A percentile compares a stretch with the other conserved stretches of the same genome.
phyloP scores from a whole-genome alignment of 2,888 invertebrate species.

The Andrena bicolor region DNA sequence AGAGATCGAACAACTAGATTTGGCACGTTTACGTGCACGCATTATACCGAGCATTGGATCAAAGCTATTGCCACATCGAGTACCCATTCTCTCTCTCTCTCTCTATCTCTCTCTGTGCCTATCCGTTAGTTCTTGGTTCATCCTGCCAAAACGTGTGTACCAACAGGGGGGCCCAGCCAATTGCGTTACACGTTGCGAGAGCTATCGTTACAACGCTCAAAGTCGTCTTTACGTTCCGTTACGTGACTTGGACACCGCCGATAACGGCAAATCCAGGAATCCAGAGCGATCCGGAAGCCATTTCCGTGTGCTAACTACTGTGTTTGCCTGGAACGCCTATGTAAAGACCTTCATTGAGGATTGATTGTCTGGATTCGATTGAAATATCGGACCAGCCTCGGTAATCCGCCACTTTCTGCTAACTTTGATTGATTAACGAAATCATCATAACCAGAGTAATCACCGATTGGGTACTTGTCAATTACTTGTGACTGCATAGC shows the following conservation, averaged over 20 bases:
- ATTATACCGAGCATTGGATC: slow-evolving; percentile 65
- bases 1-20: slow-evolving; percentile 70
- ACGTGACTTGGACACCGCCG: slow-evolving; percentile 64
- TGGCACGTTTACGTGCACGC: slow-evolving; percentile 69
- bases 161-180: slow-evolving; percentile 55
- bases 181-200: slow-evolving; percentile 66
- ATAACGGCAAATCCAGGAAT: slow-evolving; percentile 63
- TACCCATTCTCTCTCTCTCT: background rate
- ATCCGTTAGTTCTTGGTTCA: slow-evolving; percentile 63
- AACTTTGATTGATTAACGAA: background rate
- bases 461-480: background rate
- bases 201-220: slow-evolving; percentile 68
- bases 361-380: slow-evolving; percentile 40
- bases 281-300: slow-evolving; percentile 44
- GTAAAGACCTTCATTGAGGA: slow-evolving; percentile 51
- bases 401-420: background rate
- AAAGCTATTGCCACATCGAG: slow-evolving; percentile 62
- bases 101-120: background rate
- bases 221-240: slow-evolving; percentile 71
- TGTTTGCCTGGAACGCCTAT: slow-evolving; percentile 44
- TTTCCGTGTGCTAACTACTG: slow-evolving; percentile 45
- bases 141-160: slow-evolving; percentile 68
- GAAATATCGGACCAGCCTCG: slow-evolving; percentile 18
- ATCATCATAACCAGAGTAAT: background rate
- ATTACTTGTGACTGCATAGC: background rate